These are phyloP conservation scores for Notoglanidium macrostoma DNA, from an alignment of 2,797 vertebrate species.

Conservation along the genomic window DNA sequence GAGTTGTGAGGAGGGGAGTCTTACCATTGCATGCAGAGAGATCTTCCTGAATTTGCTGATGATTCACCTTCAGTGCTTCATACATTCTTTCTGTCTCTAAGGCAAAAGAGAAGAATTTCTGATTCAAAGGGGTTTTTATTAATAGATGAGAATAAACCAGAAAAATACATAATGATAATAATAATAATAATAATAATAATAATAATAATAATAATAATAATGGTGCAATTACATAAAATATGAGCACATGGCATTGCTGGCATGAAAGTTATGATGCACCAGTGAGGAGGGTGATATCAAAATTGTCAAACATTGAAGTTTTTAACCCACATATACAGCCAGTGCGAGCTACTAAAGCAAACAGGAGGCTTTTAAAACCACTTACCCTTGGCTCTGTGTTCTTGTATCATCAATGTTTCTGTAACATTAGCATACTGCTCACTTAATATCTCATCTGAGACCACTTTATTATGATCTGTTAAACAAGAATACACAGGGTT, in stretches of 20 bases:
- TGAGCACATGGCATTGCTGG: too few relatives aligned
- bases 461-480: conserved; percentile 20
- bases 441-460: not conserved
- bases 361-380: not conserved
- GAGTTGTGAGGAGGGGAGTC: not conserved
- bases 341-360: not conserved
- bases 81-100: not conserved
- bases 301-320: not conserved
- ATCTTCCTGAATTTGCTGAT: not conserved
- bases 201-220: too few relatives aligned
- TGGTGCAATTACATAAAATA: too few relatives aligned
- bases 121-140: too few relatives aligned
- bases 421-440: not conserved
- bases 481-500: not conserved
- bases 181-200: too few relatives aligned
- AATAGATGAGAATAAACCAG: too few relatives aligned
- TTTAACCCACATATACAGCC: too few relatives aligned
- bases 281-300: too few relatives aligned
- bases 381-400: not conserved
- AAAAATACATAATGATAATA: too few relatives aligned
- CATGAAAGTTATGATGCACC: too few relatives aligned
- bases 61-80: not conserved
- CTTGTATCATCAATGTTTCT: not conserved
- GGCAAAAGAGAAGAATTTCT: not conserved
- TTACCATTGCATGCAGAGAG: not conserved